phyloP scores from a whole-genome alignment of 2,888 invertebrate species.

The Vannuccia rotundouncinata region DNA sequence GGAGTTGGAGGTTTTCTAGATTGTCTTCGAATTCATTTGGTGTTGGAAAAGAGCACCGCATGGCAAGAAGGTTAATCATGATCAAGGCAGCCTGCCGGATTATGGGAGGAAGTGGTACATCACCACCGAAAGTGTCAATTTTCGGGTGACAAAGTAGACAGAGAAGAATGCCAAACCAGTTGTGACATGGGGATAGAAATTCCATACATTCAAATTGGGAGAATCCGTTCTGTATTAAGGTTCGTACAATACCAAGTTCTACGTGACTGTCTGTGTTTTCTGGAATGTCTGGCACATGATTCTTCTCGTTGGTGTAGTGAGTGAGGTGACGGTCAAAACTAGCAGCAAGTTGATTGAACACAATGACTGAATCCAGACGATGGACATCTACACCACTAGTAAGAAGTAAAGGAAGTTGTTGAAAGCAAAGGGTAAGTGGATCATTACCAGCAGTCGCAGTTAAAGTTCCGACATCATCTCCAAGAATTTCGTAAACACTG shows the following conservation, averaged over 20 bases:
- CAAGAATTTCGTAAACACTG: slow-evolving; percentile 32
- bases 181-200: slow-evolving; percentile 33
- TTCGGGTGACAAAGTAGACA: slow-evolving; percentile 37
- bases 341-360: slow-evolving; percentile 34
- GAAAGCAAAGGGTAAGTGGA: neutral
- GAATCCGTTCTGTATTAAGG: slow-evolving; percentile 29
- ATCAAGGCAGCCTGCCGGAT: slow-evolving; percentile 31
- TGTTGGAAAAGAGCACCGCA: slow-evolving; percentile 33
- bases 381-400: slow-evolving; percentile 33
- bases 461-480: neutral
- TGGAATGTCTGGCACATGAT: slow-evolving; percentile 33
- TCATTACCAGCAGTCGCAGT: neutral
- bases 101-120: slow-evolving; percentile 26
- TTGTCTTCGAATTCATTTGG: slow-evolving; percentile 30
- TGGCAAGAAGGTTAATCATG: slow-evolving; percentile 29
- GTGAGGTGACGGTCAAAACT: slow-evolving; percentile 13
- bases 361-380: slow-evolving; percentile 31
- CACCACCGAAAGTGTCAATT: neutral
- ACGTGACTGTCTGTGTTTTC: neutral
- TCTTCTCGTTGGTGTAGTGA: neutral
- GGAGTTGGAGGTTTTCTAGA: slow-evolving; percentile 33
- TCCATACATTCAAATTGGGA: slow-evolving; percentile 35
- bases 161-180: slow-evolving; percentile 36
- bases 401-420: slow-evolving; percentile 29
- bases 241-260: neutral